These are phyloP conservation scores for Ophthalmolycus amberensis DNA, from an alignment of 2,113 vertebrate species.

Conservation along the genomic window DNA sequence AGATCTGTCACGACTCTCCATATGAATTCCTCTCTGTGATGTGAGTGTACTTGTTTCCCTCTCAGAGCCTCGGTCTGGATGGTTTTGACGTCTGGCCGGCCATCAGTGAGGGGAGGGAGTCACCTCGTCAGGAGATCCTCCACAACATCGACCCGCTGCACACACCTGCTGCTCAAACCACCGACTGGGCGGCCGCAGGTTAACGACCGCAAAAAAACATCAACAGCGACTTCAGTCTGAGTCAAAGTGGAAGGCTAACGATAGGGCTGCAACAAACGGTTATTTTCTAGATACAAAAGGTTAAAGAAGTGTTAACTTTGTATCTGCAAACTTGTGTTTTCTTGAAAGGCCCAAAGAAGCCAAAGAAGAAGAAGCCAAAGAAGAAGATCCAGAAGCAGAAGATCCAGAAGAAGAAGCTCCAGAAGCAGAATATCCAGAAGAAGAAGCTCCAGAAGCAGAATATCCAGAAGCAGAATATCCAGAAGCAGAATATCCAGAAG, in stretches of 20 bases:
- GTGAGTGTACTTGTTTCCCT: neutral
- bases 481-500: no score
- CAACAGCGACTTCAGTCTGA: neutral
- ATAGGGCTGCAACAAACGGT: no score
- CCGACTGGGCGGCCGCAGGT: constrained; percentile 49
- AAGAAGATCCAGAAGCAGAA: no score
- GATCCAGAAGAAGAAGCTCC: no score
- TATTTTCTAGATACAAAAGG: neutral
- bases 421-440: no score
- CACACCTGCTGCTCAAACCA: constrained; percentile 77
- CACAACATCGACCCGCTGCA: constrained; percentile 96
- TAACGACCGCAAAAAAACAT: neutral
- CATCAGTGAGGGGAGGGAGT: constrained; percentile 90
- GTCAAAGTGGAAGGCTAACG: neutral
- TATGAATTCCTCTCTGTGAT: neutral
- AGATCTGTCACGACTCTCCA: neutral
- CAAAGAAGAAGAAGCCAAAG: no score
- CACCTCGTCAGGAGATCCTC: constrained; percentile 92
- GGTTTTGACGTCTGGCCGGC: constrained; percentile 91
- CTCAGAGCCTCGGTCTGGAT: constrained; percentile 85
- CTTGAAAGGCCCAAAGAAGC: constrained; percentile 46
- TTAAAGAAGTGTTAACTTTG: neutral
- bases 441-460: neutral
- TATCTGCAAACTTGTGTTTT: neutral
- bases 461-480: neutral